Percentiles rank a stretch among this genome's conserved stretches.
Conservation (phyloP, 1,140 invertebrate genomes). For the Subanguina moxae region DNA sequence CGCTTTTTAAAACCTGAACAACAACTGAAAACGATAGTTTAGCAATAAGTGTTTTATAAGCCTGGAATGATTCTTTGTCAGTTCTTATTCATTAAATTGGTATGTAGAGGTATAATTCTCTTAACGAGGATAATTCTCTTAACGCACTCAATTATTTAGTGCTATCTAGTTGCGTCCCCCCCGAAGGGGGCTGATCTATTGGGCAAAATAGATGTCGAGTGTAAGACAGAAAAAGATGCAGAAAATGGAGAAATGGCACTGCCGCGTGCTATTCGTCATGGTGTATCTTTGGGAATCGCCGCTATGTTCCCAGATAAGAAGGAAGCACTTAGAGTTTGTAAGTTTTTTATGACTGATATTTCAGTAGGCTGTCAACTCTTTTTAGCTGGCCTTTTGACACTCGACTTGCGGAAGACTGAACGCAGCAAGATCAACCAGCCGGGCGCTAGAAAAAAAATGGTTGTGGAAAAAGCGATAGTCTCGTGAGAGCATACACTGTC, state of each 20-base stretch:
- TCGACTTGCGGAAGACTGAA: not conserved
- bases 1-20: too few relatives aligned
- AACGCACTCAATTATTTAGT: too few relatives aligned
- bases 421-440: not conserved
- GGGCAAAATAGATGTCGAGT: not conserved
- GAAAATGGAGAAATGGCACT: not conserved
- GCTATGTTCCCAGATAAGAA: not conserved
- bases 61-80: too few relatives aligned
- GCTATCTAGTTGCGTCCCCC: too few relatives aligned
- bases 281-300: not conserved
- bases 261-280: not conserved
- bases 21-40: too few relatives aligned
- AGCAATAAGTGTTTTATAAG: too few relatives aligned
- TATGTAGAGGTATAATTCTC: too few relatives aligned
- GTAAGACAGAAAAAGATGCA: too few relatives aligned
- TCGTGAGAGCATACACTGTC: too few relatives aligned
- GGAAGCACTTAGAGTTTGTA: not conserved
- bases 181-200: not conserved
- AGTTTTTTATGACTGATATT: not conserved
- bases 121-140: too few relatives aligned
- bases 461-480: not conserved
- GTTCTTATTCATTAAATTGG: too few relatives aligned
- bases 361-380: not conserved
- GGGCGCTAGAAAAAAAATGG: not conserved
- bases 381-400: not conserved